phyloP scores from a whole-genome alignment of 92 coral and sea anemone genomes.

The Zoanthus gigantus region DNA sequence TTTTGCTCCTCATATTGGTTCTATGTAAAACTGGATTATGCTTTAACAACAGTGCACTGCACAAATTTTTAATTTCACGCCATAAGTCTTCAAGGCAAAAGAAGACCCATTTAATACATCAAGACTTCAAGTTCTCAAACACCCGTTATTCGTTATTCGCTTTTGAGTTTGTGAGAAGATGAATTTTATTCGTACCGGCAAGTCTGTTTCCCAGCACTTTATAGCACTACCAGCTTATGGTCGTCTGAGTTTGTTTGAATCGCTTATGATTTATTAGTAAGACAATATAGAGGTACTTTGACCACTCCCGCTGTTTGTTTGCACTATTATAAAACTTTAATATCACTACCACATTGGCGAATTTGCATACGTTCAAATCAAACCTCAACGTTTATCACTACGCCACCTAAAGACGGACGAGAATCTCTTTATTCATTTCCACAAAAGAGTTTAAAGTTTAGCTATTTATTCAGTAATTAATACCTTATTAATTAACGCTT shows the following conservation, averaged over 20 bases:
- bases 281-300: conserved; percentile 27
- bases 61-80: background rate
- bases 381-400: conserved; percentile 14
- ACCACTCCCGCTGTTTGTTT: conserved; percentile 31
- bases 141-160: background rate
- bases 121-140: background rate
- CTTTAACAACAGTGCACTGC: no score
- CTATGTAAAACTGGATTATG: no score
- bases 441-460: conserved; percentile 34
- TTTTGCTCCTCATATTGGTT: no score
- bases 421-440: conserved; percentile 2
- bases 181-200: background rate
- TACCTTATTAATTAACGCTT: conserved; percentile 71
- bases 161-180: background rate
- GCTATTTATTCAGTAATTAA: conserved; percentile 64
- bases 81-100: background rate
- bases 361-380: conserved; percentile 38
- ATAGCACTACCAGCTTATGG: background rate
- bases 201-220: background rate
- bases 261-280: conserved; percentile 35
- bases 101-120: background rate
- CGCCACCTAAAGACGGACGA: background rate
- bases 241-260: conserved; percentile 8
- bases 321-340: conserved; percentile 34
- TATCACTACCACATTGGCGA: conserved; percentile 28